Conservation (phyloP, 92 coral and sea anemone species). For the Phymanthus crucifer region DNA sequence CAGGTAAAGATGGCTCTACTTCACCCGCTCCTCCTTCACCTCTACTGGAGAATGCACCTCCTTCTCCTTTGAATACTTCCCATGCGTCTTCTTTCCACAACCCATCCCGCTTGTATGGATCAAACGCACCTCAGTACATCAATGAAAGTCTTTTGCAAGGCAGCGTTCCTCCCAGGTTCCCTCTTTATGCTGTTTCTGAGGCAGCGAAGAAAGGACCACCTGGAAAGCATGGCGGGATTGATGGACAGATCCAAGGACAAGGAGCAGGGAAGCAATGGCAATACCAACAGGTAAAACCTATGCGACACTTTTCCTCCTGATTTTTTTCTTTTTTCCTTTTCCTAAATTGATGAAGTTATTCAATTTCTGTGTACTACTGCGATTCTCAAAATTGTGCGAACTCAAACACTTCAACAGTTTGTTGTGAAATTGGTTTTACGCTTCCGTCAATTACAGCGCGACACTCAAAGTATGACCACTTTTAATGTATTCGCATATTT, state of each 20-base stretch:
- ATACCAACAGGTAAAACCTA: constrained; percentile 59
- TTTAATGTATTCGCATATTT: no score
- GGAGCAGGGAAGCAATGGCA: constrained; percentile 58
- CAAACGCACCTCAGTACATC: constrained; percentile 92
- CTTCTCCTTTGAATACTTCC: constrained; percentile 46
- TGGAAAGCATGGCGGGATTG: constrained; percentile 28
- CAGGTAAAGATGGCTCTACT: constrained; percentile 67
- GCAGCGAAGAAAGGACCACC: constrained; percentile 50
- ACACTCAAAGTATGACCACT: no score
- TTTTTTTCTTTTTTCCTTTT: not conserved
- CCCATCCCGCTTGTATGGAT: constrained; percentile 81
- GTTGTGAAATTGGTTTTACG: no score
- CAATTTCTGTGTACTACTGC: no score
- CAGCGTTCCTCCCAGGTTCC: constrained; percentile 57
- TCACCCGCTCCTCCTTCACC: constrained; percentile 66
- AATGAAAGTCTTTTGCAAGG: constrained; percentile 83
- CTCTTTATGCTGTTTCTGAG: constrained; percentile 59
- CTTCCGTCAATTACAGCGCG: no score
- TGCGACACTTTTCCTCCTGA: not conserved
- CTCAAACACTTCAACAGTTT: no score
- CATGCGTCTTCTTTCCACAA: constrained; percentile 56
- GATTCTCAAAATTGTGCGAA: no score
- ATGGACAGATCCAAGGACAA: constrained; percentile 34
- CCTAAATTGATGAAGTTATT: no score
- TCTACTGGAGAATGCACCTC: constrained; percentile 50